These are phyloP conservation scores for Coelopa pilipes DNA, from an alignment of 2,888 invertebrate genomes.

Conservation along the genomic window DNA sequence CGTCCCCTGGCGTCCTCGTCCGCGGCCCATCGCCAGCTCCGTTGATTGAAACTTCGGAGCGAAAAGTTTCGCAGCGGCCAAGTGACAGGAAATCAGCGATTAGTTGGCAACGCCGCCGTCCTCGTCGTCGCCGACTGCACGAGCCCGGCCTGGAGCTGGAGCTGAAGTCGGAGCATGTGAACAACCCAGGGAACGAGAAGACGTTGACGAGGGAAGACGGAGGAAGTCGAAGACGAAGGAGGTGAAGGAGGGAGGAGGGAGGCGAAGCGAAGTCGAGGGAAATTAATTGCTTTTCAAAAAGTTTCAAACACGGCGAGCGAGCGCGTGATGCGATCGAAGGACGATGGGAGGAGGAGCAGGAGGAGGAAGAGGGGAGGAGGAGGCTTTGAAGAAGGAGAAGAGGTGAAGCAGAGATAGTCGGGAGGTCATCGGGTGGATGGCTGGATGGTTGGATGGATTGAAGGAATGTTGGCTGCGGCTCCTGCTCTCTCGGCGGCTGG, in stretches of 20 bases:
- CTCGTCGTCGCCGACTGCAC: background rate
- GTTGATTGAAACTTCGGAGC: slow-evolving; percentile 20
- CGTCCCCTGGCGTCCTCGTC: no score
- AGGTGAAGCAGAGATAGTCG: slow-evolving; percentile 2
- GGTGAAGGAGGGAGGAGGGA: background rate
- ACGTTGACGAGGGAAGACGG: no score
- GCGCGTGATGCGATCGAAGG: slow-evolving; percentile 16
- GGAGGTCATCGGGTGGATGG: no score
- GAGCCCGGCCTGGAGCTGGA: slow-evolving; percentile 10
- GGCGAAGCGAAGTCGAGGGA: slow-evolving; percentile 13
- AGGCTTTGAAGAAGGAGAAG: background rate
- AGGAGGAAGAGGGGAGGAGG: slow-evolving; percentile 22
- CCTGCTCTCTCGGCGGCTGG: background rate
- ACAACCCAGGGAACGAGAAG: no score
- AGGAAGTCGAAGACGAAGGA: no score
- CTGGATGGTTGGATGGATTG: no score
- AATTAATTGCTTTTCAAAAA: slow-evolving; percentile 42
- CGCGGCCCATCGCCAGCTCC: background rate
- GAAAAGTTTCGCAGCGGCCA: slow-evolving; percentile 39
- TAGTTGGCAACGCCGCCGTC: slow-evolving; percentile 30
- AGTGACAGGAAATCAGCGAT: slow-evolving; percentile 44
- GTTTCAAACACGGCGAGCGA: background rate
- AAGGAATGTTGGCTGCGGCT: no score
- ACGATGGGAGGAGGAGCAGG: slow-evolving; percentile 24
- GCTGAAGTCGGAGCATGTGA: no score